Evolutionary conservation across 2,113 vertebrate species (phyloP).

Genomic region (Sturnira hondurensis): DNA sequence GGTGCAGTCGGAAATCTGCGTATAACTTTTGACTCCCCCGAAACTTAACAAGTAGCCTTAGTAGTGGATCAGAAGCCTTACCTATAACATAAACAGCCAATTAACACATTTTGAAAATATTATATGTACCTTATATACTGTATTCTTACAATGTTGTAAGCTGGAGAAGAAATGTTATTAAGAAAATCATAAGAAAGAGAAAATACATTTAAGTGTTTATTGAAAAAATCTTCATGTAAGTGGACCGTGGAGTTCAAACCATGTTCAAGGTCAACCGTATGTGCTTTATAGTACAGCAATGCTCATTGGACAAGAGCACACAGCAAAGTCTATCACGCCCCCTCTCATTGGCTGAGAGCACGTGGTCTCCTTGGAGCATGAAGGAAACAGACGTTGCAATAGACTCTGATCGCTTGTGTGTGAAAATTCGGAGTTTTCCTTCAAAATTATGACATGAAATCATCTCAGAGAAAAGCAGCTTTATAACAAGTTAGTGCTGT

Average conservation of each 20-base stretch:
- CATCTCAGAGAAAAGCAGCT: neutral
- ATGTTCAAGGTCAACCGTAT: neutral
- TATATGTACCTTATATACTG: neutral
- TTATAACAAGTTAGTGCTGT: neutral
- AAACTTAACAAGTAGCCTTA: neutral
- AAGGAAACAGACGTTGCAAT: neutral
- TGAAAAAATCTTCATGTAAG: neutral
- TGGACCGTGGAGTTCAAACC: neutral
- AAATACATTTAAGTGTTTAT: neutral
- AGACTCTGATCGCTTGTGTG: too few relatives aligned
- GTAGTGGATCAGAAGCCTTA: neutral
- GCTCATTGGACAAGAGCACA: neutral
- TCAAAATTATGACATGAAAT: constrained; percentile 2
- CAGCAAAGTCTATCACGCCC: neutral
- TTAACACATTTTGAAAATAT: neutral
- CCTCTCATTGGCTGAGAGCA: neutral
- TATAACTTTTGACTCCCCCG: neutral
- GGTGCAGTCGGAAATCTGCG: neutral
- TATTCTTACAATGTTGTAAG: neutral
- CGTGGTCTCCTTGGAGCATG: neutral
- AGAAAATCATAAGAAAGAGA: neutral
- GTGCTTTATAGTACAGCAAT: neutral
- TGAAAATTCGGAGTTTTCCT: neutral
- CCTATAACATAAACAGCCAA: neutral
- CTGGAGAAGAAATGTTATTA: neutral